Percentiles rank a stretch among this genome's conserved stretches.
phyloP scores from a whole-genome alignment of 2,888 invertebrate genomes.

The Oxytorus armatus region DNA sequence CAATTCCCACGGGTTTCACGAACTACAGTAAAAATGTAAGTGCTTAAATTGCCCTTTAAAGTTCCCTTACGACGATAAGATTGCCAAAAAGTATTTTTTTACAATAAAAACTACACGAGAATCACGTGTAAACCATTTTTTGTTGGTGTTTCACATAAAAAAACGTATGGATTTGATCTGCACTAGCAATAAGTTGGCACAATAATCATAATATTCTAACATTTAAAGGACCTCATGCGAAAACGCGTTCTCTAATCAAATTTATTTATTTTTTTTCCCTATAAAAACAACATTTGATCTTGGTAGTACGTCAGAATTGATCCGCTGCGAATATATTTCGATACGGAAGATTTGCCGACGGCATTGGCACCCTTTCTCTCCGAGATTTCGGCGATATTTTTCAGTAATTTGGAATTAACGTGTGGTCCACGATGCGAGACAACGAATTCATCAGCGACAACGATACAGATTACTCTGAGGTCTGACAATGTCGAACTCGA shows the following conservation, averaged over 20 bases:
- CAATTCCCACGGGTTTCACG: conserved; percentile 73
- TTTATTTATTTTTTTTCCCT: no score
- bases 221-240: no score
- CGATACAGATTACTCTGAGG: conserved; percentile 86
- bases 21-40: conserved; percentile 72
- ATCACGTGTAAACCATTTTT: no score
- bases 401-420: conserved; percentile 86
- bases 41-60: no score
- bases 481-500: conserved; percentile 85
- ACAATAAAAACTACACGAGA: no score
- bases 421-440: conserved; percentile 86
- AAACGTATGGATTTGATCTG: no score
- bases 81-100: background rate
- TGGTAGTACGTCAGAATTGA: conserved; percentile 66
- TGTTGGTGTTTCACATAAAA: no score
- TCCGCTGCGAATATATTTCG: conserved; percentile 64
- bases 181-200: no score
- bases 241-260: no score
- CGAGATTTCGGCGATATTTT: conserved; percentile 86
- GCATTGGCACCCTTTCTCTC: conserved; percentile 85
- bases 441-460: conserved; percentile 85
- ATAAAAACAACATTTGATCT: background rate
- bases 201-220: no score
- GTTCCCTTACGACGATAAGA: no score
- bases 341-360: conserved; percentile 66